Percentiles rank a stretch among this genome's conserved stretches.
Evolutionary conservation across 2,888 invertebrate genomes (phyloP).

Genomic region (Luffia ferchaultella): DNA sequence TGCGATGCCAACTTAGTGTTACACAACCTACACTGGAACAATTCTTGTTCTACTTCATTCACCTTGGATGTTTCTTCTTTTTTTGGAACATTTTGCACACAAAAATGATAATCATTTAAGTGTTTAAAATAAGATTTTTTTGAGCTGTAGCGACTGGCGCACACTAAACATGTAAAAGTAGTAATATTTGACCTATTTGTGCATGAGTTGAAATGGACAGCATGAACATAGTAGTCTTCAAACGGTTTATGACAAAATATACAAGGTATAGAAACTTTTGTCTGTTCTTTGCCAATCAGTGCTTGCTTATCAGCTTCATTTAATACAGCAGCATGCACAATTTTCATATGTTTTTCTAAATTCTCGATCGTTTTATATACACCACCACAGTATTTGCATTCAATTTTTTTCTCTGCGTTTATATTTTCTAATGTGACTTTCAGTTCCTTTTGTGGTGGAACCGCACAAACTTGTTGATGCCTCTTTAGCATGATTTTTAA

Average conservation of each 20-base stretch:
- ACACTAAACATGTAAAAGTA: conserved; percentile 35
- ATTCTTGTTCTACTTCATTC: conserved; percentile 2
- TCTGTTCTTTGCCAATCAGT: conserved; percentile 5
- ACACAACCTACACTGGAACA: conserved; percentile 46
- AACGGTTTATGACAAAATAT: conserved; percentile 35
- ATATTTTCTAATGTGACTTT: conserved; percentile 43
- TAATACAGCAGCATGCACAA: conserved; percentile 42
- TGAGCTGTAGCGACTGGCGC: conserved; percentile 28
- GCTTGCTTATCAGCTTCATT: conserved; percentile 17
- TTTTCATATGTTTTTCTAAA: conserved; percentile 44
- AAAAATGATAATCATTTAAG: conserved; percentile 21
- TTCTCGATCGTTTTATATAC: conserved; percentile 43
- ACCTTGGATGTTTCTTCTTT: background rate
- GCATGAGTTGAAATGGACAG: conserved; percentile 36
- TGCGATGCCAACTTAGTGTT: conserved; percentile 36
- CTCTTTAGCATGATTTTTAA: conserved; percentile 57
- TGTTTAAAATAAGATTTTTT: conserved; percentile 35
- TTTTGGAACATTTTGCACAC: too few species aligned
- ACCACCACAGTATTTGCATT: conserved; percentile 39
- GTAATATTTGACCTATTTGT: conserved; percentile 25
- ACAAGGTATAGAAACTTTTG: conserved; percentile 33
- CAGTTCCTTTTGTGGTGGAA: conserved; percentile 34
- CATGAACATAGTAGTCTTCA: conserved; percentile 37
- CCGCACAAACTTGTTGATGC: conserved; percentile 34
- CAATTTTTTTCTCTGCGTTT: conserved; percentile 26